Evolutionary conservation across 2,113 vertebrate species (phyloP).

Genomic region (Setophaga kirtlandii): DNA sequence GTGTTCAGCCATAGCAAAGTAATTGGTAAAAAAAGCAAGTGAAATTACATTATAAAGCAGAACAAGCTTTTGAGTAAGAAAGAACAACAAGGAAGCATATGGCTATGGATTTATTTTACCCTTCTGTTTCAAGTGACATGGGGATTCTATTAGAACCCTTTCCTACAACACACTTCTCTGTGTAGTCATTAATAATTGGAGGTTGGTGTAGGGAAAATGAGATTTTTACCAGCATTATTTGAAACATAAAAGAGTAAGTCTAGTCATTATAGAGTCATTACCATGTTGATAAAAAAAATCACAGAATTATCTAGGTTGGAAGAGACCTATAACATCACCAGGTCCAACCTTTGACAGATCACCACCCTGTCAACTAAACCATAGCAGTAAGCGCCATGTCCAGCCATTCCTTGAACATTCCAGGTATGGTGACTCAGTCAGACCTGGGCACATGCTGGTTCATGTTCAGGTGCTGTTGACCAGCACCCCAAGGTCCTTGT

Average conservation of each 20-base stretch:
- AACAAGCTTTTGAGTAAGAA: background rate
- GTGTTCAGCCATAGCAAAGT: background rate
- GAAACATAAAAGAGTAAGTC: background rate
- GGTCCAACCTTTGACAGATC: background rate
- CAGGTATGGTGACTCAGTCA: background rate
- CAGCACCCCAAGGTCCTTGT: background rate
- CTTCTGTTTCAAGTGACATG: background rate
- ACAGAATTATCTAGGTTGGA: background rate
- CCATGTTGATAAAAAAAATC: background rate
- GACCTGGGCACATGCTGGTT: background rate
- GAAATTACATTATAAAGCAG: background rate
- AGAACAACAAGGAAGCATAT: background rate
- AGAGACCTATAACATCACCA: background rate
- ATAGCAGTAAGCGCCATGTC: background rate
- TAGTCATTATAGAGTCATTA: background rate
- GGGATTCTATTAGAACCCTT: background rate
- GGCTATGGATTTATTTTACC: background rate
- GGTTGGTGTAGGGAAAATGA: background rate
- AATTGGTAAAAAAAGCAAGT: background rate
- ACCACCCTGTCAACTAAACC: background rate
- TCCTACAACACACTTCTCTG: background rate
- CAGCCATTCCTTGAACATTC: background rate
- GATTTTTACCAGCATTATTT: background rate
- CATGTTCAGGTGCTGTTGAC: background rate
- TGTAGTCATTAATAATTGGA: background rate